phyloP scores from a whole-genome alignment of 1,140 invertebrate genomes.

The Chrysomallon squamiferum region DNA sequence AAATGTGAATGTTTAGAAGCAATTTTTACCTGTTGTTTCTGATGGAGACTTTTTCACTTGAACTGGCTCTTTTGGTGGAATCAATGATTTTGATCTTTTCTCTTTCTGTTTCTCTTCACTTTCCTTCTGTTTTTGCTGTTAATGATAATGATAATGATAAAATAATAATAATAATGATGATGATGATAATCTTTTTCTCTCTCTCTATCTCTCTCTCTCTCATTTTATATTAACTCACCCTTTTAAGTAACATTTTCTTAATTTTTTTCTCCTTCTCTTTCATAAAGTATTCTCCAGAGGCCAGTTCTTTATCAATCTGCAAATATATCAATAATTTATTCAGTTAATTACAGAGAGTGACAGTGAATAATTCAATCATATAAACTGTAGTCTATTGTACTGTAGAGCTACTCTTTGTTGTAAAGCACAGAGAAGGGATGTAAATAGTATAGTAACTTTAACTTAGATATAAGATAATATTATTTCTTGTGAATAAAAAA shows the following conservation, averaged over 20 bases:
- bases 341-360: too few species aligned
- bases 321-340: too few species aligned
- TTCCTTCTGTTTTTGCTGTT: conserved; percentile 7
- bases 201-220: not conserved
- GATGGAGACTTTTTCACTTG: not conserved
- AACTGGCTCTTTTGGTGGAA: conserved; percentile 14
- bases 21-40: conserved; percentile 5
- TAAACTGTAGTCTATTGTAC: too few species aligned
- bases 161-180: not conserved
- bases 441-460: too few species aligned
- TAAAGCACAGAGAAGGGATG: too few species aligned
- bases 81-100: conserved; percentile 16
- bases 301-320: conserved; percentile 87
- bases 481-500: too few species aligned
- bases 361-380: too few species aligned
- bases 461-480: too few species aligned
- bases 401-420: too few species aligned
- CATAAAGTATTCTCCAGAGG: conserved; percentile 96
- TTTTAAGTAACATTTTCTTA: conserved; percentile 47
- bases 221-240: conserved; percentile 58
- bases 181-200: not conserved
- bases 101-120: conserved; percentile 12
- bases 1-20: not conserved
- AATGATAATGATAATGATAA: not conserved
- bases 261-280: conserved; percentile 79